Conservation (phyloP, 2,888 invertebrate genomes). For the Noctua janthina region DNA sequence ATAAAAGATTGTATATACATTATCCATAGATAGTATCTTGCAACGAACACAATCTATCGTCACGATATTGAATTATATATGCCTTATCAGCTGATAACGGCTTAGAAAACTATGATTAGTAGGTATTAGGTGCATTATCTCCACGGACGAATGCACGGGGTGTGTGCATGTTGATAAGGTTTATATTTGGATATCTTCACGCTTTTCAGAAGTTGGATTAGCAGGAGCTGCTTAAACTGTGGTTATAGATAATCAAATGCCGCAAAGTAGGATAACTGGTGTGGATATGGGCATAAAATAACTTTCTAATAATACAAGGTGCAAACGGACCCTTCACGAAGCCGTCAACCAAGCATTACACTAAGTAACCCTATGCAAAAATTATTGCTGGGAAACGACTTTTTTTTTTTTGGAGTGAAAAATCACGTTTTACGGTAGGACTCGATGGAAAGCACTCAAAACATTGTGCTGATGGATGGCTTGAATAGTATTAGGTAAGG, state of each 20-base stretch:
- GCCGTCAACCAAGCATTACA: too few species aligned
- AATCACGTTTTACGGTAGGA: too few species aligned
- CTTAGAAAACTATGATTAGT: slow-evolving; percentile 68
- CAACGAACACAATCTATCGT: slow-evolving; percentile 27
- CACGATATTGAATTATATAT: slow-evolving; percentile 50
- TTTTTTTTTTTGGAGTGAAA: too few species aligned
- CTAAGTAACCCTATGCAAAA: too few species aligned
- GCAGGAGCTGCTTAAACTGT: not conserved
- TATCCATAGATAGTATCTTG: slow-evolving; percentile 34
- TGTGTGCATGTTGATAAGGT: slow-evolving; percentile 57
- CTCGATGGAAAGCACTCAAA: too few species aligned
- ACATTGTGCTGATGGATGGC: too few species aligned
- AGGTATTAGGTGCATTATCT: slow-evolving; percentile 66
- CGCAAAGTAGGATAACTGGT: not conserved
- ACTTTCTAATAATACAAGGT: not conserved
- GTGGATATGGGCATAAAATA: not conserved
- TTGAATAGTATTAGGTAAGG: too few species aligned
- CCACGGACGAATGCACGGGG: slow-evolving; percentile 57
- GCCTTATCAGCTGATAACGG: slow-evolving; percentile 62
- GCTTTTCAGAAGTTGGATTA: not conserved
- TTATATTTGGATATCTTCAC: slow-evolving; percentile 16
- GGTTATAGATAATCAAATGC: not conserved
- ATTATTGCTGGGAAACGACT: too few species aligned
- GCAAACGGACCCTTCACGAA: too few species aligned
- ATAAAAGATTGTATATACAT: slow-evolving; percentile 32